Conservation (phyloP, 2,113 vertebrate species). For the Toxostoma redivivum region DNA sequence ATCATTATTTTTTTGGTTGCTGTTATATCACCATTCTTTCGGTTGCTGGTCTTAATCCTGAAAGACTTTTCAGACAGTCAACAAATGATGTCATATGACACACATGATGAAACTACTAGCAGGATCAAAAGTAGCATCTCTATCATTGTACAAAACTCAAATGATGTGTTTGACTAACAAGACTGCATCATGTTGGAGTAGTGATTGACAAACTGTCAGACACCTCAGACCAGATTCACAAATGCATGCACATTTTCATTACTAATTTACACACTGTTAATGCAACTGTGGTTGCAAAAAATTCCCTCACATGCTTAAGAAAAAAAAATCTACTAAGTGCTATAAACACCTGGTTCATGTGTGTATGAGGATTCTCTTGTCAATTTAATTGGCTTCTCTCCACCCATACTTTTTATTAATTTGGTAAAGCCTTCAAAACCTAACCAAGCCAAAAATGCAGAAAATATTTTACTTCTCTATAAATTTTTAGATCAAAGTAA, state of each 20-base stretch:
- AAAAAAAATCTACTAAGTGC: neutral
- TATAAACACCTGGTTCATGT: neutral
- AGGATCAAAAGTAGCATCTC: neutral
- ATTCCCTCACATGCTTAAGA: rapidly evolving
- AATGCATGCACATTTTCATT: neutral
- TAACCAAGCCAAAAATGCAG: neutral
- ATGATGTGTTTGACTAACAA: neutral
- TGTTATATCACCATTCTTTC: neutral
- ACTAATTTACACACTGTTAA: neutral
- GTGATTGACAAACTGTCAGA: conserved; percentile 4
- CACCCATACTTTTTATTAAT: neutral
- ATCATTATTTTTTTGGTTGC: neutral
- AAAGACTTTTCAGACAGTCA: neutral
- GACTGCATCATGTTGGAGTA: neutral
- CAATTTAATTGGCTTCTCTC: neutral
- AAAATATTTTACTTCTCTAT: neutral
- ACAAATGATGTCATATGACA: neutral
- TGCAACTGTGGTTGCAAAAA: neutral
- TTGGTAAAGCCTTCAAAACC: neutral
- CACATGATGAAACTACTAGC: rapidly evolving
- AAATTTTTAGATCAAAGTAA: neutral
- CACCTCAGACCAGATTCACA: neutral
- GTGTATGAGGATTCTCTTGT: rapidly evolving
- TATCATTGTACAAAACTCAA: neutral
- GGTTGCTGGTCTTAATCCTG: neutral